Conservation (phyloP, 2,888 invertebrate genomes). For the Reticulitermes lucifugus region DNA sequence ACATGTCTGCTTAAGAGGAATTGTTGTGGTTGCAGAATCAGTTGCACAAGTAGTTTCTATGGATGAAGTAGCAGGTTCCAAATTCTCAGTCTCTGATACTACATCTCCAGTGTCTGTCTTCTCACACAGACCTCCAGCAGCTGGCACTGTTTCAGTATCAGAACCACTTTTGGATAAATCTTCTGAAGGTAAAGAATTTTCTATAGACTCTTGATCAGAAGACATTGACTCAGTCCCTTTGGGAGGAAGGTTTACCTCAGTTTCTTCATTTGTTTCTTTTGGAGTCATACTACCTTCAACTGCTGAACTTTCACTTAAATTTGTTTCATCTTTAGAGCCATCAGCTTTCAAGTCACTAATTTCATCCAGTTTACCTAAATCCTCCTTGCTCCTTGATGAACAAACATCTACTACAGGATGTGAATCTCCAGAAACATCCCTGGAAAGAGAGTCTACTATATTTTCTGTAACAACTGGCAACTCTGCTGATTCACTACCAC, state of each 20-base stretch:
- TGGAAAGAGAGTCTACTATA: constrained; percentile 15
- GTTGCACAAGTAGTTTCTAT: not conserved
- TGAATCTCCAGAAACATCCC: not conserved
- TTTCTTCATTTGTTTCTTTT: not conserved
- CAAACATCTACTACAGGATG: not conserved
- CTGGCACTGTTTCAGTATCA: not conserved
- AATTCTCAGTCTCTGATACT: not conserved
- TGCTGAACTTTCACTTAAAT: not conserved
- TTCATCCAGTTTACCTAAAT: not conserved
- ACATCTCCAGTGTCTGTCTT: not conserved
- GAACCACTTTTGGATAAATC: not conserved
- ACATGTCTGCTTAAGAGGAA: not conserved
- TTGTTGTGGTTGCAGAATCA: not conserved
- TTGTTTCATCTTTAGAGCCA: not conserved
- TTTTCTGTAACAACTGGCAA: not conserved
- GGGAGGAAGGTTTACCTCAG: not conserved
- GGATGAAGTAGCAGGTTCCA: not conserved
- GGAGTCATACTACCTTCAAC: not conserved
- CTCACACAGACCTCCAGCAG: not conserved
- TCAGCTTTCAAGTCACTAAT: not conserved
- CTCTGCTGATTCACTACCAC: not conserved
- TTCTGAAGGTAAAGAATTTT: not conserved
- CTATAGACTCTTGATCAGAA: not conserved
- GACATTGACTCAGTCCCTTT: not conserved
- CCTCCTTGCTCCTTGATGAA: not conserved